Base-by-base conservation (phyloP, 2,888 invertebrate genomes). In the Sipha maydis region DNA sequence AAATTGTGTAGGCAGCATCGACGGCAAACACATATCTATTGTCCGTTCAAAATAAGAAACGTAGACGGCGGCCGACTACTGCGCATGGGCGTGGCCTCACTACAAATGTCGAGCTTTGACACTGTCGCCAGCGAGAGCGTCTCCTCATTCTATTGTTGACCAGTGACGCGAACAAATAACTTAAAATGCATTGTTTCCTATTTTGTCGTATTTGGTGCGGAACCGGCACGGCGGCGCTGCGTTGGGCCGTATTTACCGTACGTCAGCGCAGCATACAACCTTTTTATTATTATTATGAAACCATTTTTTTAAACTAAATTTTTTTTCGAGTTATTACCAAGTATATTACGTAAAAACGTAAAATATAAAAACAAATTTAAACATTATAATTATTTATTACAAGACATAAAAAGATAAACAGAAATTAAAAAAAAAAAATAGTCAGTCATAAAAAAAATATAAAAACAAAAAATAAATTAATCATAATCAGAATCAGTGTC, bases 271-370 rank as follows among this genome's bases (percentile, higher is more conserved):
- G 73, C 73, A 34, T 73, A 73, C 73, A 73, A 73, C 34, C 34
- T 73, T 73, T 73, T 73, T 73, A 38, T 73, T 73, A 73, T 73
- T 34, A 73, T 73, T 34, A 73, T 73, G 3, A 73, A 73, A 73
- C 73, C 34, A 73, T 73, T 73, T 73, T 73, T 73, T 73, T 73
- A 73, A 73, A 73, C 73, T 73, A 73, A 73, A 34, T 73, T n/a
- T n/a, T n/a, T n/a, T n/a, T n/a, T n/a, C n/a, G n/a, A n/a, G n/a
- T n/a, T n/a, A n/a, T n/a, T n/a, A 34, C 28, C 73, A 73, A 8
- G 73, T 73, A 34, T 73, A 73, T 73, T 73, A 73, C 73, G 73
- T 73, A 73, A 73, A 73, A 73, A 34, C 73, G 34, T 73, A 73
- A 73, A 73, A 73, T 73, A 73, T 34, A 73, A 73, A 73, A n/a